A percentile compares a stretch with the other conserved stretches of the same genome.
Conservation (phyloP, 2,797 vertebrate genomes). For the Avahi laniger region DNA sequence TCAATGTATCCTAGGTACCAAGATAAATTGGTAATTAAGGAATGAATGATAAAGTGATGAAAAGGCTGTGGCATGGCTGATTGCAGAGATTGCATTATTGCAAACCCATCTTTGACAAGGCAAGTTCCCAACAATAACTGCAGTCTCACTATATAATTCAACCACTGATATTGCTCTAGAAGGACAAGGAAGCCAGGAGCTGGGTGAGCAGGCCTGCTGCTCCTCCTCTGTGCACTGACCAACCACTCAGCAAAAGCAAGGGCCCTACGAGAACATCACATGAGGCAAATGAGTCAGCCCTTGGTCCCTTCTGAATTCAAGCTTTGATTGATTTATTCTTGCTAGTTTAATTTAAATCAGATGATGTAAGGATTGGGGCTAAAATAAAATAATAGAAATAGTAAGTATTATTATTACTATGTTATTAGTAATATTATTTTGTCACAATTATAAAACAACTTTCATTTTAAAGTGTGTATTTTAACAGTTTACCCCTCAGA, state of each 20-base stretch:
- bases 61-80: neutral
- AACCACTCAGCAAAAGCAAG: neutral
- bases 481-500: neutral
- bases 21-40: neutral
- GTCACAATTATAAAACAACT: neutral
- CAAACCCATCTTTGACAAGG: neutral
- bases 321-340: neutral
- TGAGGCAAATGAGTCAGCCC: neutral
- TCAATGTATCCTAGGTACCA: neutral
- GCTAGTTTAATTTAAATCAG: neutral
- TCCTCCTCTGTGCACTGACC: rapidly evolving
- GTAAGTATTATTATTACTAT: neutral
- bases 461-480: neutral
- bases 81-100: neutral
- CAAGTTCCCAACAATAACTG: neutral
- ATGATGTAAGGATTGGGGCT: neutral
- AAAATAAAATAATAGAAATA: neutral
- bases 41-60: constrained; percentile 16
- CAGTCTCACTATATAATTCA: constrained; percentile 9
- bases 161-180: constrained; percentile 18
- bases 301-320: neutral
- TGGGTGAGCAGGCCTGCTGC: neutral
- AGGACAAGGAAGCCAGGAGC: neutral
- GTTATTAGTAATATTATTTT: neutral
- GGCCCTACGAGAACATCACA: neutral